These are phyloP conservation scores for Volucella zonaria DNA, from an alignment of 2,888 invertebrate species.

Conservation along the genomic window DNA sequence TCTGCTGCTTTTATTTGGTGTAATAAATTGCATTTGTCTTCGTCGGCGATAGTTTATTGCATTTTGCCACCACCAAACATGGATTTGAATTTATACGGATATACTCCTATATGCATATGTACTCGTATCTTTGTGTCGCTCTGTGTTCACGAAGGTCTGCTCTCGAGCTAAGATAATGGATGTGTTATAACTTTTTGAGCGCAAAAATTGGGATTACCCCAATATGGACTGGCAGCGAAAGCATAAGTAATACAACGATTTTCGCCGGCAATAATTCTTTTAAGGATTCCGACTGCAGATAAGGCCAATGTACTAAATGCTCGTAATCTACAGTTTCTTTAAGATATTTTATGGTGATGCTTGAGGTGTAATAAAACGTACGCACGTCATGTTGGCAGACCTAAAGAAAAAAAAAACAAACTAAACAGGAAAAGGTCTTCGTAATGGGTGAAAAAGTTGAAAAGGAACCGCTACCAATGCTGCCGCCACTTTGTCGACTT, in stretches of 20 bases:
- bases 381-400: constrained; percentile 34
- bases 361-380: constrained; percentile 52
- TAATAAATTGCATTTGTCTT: constrained; percentile 72
- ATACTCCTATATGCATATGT: too few relatives aligned
- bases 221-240: constrained; percentile 47
- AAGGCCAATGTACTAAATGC: constrained; percentile 54
- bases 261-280: constrained; percentile 19
- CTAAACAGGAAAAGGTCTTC: constrained; percentile 18
- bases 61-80: constrained; percentile 61
- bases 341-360: constrained; percentile 34
- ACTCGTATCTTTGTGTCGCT: background rate
- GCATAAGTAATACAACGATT: constrained; percentile 45
- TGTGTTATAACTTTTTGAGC: constrained; percentile 54
- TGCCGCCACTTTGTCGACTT: constrained; percentile 59
- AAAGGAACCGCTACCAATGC: constrained; percentile 44
- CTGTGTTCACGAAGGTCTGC: constrained; percentile 34
- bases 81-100: constrained; percentile 63
- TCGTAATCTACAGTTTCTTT: constrained; percentile 48
- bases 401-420: too few relatives aligned
- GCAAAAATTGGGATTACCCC: constrained; percentile 64
- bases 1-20: constrained; percentile 56
- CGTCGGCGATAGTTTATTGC: constrained; percentile 72
- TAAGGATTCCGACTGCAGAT: constrained; percentile 46
- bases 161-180: constrained; percentile 64
- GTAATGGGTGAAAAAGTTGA: constrained; percentile 45